Base-by-base conservation (phyloP, 2,797 vertebrate species). In the Cyprinodon diabolis region DNA sequence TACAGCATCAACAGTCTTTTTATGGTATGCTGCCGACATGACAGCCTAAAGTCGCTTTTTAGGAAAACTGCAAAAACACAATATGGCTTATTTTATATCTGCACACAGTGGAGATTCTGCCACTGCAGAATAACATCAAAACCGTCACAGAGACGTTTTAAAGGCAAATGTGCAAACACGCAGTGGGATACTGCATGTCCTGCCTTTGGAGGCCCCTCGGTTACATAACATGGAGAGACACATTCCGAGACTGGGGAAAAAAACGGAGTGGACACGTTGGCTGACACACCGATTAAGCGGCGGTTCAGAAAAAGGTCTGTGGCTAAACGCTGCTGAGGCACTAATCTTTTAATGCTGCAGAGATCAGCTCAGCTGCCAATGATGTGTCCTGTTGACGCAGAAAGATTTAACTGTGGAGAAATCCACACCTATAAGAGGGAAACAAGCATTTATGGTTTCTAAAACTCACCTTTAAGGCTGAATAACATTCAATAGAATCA, bases 221-320 rank as follows among this genome's bases (percentile, higher is more conserved):
- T 89, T 91, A 84, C 45, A 69, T 89, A 90, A 91, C 78, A 17
- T 25, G 0, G n/a, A 73, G 69, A 82, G 66, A 78, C 60, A 25
- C 72, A 75, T 13, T 80, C 69, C 11, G 74, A 70, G 81, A 78
- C n/a, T 1, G 10, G 10, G 57, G 69, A 49, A 60, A 84, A 74
- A 83, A 82, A 23, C 54, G 4, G 58, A 21, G 58, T 37, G 21
- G 58, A 75, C 70, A 52, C 23, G 25, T 67, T 51, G 17, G 68
- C 71, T 43, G 73, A 76, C 80, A 75, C 66, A 45, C 62, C 58
- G 23, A 68, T 57, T 70, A 72, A 40, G 14, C 6, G 45, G 12
- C 40, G 71, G 69, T 52, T 0, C 2, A 51, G 49, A 63, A 63
- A 37, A 30, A 62, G 19, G 65, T 54, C 10, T 35, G 35, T 9